Evolutionary conservation across 2,797 vertebrate genomes (phyloP), one percentile per base, ranked within the genome.

Genomic region (Bovichtus diacanthus): DNA sequence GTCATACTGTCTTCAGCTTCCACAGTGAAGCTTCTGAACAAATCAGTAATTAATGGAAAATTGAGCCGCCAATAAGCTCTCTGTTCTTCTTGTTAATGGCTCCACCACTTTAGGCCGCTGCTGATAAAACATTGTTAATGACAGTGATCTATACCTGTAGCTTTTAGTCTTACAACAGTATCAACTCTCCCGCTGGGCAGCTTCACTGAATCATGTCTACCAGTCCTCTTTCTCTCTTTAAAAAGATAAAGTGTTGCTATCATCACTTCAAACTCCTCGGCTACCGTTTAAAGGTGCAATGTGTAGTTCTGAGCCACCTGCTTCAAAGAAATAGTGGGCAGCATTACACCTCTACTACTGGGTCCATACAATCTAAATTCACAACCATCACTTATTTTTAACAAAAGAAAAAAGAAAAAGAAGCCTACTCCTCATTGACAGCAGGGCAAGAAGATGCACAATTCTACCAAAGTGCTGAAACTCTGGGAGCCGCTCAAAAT

Each of bases 61-160:
- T n/a, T 6, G 8, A 41, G 47, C 49, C 23, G 64, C 29, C 54
- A 36, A 19, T 21, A 29, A 60, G 21, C 27, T 36, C 70, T 44
- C 27, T 38, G 43, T 38, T 34, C 41, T 19, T 23, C 25, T 39
- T 65, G 31, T 36, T 49, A 70, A 70, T 51, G 41, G 27, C 21
- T 62, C 18, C 5, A 13, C 16, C 41, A 21, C 49, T 49, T 55
- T 34, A 21, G 53, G 58, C 27, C 36, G 34, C 63, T 31, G 43
- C 59, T 63, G 50, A 78, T 64, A 62, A 69, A 51, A 51, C 25
- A 16, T n/a, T n/a, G 47, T 21, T 72, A 67, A 61, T 44, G 29
- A 60, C 64, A 43, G 39, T n/a, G 23, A 68, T 55, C 38, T 56
- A 13, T 62, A 62, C 21, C 21, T 47, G 49, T 9, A 31, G 38